phyloP scores from a whole-genome alignment of 2,113 vertebrate species.

The Brachyistius frenatus region DNA sequence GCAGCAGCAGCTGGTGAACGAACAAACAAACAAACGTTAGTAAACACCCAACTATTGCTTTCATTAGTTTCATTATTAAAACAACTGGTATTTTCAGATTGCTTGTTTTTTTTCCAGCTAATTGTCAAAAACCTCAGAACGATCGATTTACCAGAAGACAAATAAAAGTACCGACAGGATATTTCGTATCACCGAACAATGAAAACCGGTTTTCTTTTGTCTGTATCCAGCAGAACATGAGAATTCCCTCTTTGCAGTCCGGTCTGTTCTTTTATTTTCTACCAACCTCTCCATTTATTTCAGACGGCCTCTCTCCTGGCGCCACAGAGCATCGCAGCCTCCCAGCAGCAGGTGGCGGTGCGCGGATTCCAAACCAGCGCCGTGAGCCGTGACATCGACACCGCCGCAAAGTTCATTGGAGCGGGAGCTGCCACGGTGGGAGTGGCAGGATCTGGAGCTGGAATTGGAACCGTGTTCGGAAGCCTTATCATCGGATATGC shows the following conservation, averaged over 20 bases:
- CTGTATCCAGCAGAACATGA: too few species aligned
- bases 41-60: too few species aligned
- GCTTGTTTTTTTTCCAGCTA: too few species aligned
- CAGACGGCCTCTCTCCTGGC: constrained; percentile 87
- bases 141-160: too few species aligned
- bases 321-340: constrained; percentile 84
- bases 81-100: neutral
- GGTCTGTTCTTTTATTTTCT: neutral
- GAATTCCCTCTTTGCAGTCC: too few species aligned
- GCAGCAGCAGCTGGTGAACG: neutral
- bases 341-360: constrained; percentile 85
- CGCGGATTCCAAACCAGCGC: constrained; percentile 95
- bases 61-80: neutral
- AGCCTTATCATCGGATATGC: constrained; percentile 99
- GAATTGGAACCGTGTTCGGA: constrained; percentile 99
- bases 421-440: constrained; percentile 98
- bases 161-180: too few species aligned
- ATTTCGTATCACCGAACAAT: too few species aligned
- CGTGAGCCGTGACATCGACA: constrained; percentile 96
- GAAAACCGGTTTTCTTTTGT: too few species aligned
- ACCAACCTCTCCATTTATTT: constrained; percentile 21
- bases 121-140: too few species aligned
- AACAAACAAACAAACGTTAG: neutral
- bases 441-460: constrained; percentile 98
- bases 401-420: constrained; percentile 99